Evolutionary conservation across 2,888 invertebrate species (phyloP), one percentile per base, ranked within the genome.

Genomic region (Mermis nigrescens): DNA sequence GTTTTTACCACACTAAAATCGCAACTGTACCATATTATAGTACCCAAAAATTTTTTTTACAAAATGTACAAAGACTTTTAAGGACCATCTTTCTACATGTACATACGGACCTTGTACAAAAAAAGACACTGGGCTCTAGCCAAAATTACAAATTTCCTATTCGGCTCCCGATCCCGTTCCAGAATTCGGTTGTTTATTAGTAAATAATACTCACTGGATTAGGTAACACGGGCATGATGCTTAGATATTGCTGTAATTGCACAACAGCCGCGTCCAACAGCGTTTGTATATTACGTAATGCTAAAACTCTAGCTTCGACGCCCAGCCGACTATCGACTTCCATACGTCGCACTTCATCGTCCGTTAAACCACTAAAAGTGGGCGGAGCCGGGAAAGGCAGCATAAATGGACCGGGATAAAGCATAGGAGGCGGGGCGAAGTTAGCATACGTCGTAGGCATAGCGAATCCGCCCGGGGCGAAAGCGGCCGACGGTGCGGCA

Each of bases 191-290:
- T n/a, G n/a, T n/a, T n/a, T n/a, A n/a, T n/a, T n/a, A n/a, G n/a
- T n/a, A n/a, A n/a, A n/a, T n/a, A n/a, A n/a, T n/a, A n/a, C n/a
- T n/a, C n/a, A n/a, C n/a, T n/a, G n/a, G n/a, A n/a, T 60, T 1
- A n/a, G n/a, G n/a, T n/a, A 62, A 27, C 26, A 59, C 55, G 2
- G 29, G 19, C 22, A 64, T 60, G 15, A 66, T 60, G 46, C 60
- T 62, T 59, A 63, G 71, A 64, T 94, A 95, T 73, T 94, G 92
- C 69, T 87, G 85, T 85, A 95, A 88, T 77, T 95, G 83, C 55
- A 87, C 78, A 62, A 86, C 85, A 1, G 92, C 90, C 48, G 92
- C 89, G 75, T 95, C 94, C 66, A 98, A 74, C 75, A 98, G 81
- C 1, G 86, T 79, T 77, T 88, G 83, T 65, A 90, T 84, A 75